phyloP scores from a whole-genome alignment of 1,140 invertebrate genomes.

The Drosophila kurseongensis region DNA sequence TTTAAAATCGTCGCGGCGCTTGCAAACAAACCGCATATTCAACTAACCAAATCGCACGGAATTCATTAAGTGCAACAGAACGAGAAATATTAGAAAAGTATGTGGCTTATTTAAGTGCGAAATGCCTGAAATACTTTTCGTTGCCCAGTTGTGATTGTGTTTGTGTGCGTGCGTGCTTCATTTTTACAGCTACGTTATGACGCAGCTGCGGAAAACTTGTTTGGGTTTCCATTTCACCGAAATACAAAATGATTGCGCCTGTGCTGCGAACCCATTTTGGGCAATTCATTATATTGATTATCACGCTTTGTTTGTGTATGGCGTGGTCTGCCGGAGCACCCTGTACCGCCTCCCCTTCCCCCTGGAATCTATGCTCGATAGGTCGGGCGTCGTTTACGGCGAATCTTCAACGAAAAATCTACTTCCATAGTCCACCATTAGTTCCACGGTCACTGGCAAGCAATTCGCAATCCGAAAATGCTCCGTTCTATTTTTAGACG shows the following conservation, averaged over 20 bases:
- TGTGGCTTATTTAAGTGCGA: slow-evolving; percentile 22
- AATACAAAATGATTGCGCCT: slow-evolving; percentile 22
- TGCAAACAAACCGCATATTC: slow-evolving; percentile 34
- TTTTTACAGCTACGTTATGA: slow-evolving; percentile 44
- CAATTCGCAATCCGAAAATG: slow-evolving; percentile 35
- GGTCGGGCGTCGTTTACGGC: neutral
- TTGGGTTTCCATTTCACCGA: slow-evolving; percentile 63
- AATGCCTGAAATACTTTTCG: neutral
- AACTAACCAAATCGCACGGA: slow-evolving; percentile 15
- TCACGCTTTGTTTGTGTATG: slow-evolving; percentile 46
- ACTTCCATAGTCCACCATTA: slow-evolving; percentile 4
- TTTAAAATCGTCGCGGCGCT: slow-evolving; percentile 38
- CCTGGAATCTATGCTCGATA: slow-evolving; percentile 4
- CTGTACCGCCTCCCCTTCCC: slow-evolving; percentile 4
- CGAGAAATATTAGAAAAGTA: slow-evolving; percentile 62
- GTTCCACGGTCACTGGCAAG: slow-evolving; percentile 51
- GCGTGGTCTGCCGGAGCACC: slow-evolving; percentile 12
- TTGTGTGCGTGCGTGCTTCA: slow-evolving; percentile 15
- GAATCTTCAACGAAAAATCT: neutral
- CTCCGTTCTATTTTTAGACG: slow-evolving; percentile 65
- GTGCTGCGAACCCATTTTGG: slow-evolving; percentile 30
- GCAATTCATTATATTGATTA: slow-evolving; percentile 61
- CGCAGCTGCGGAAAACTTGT: slow-evolving; percentile 73
- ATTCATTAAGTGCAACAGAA: slow-evolving; percentile 25
- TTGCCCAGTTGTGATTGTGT: slow-evolving; percentile 9